A percentile compares a stretch with the other conserved stretches of the same genome.
phyloP scores from a whole-genome alignment of 2,113 vertebrate genomes.

The Cyphomyrus plagiostoma region DNA sequence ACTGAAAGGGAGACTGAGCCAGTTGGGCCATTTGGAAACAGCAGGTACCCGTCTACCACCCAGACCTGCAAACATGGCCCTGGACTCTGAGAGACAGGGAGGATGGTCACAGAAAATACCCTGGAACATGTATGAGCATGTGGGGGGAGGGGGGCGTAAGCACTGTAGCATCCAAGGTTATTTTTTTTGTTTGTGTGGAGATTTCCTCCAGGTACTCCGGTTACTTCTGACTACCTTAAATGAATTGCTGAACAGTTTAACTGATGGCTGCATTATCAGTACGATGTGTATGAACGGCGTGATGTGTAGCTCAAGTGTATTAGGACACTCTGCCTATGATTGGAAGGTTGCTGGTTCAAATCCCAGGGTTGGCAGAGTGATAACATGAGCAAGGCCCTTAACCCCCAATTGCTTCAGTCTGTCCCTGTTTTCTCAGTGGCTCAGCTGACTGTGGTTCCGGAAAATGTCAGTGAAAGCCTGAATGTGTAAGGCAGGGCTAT shows the following conservation, averaged over 20 bases:
- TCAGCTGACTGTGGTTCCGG: background rate
- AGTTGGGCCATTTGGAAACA: background rate
- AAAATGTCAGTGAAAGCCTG: background rate
- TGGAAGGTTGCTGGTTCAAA: background rate
- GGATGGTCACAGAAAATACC: background rate
- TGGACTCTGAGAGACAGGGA: background rate
- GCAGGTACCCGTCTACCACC: background rate
- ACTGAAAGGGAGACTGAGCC: background rate
- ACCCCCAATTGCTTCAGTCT: background rate
- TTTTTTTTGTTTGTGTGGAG: background rate
- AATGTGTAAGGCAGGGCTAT: background rate
- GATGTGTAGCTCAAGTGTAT: background rate
- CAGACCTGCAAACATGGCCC: background rate
- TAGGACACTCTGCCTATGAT: background rate
- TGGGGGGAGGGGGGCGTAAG: background rate
- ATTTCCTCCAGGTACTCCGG: background rate
- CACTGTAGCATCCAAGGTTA: background rate
- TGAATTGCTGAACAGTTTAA: background rate
- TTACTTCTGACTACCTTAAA: background rate
- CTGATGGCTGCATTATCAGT: background rate
- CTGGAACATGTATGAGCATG: background rate
- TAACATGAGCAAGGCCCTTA: background rate
- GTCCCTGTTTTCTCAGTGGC: background rate
- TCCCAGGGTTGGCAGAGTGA: background rate
- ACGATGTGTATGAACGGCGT: background rate